Conservation (phyloP, 2,888 invertebrate genomes). For the Panopea generosa region DNA sequence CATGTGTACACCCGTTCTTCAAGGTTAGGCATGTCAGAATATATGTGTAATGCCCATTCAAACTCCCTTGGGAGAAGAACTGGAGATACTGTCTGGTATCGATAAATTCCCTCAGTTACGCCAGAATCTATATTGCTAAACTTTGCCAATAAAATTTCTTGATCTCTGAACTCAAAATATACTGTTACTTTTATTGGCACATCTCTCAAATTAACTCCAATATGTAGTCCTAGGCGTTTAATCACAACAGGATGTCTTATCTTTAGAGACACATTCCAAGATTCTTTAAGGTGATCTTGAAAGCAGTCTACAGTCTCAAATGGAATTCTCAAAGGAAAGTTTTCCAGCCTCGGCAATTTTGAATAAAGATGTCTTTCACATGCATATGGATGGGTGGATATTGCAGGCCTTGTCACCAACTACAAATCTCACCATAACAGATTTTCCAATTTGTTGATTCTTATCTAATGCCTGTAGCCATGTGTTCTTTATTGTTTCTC, state of each 20-base stretch:
- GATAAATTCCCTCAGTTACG: constrained; percentile 18
- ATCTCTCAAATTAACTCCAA: constrained; percentile 22
- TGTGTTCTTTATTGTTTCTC: constrained; percentile 37
- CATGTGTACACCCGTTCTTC: background rate
- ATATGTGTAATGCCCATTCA: constrained; percentile 43
- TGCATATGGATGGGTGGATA: constrained; percentile 30
- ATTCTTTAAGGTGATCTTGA: background rate
- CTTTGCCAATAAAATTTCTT: constrained; percentile 26
- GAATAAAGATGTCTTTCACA: constrained; percentile 17
- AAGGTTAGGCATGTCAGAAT: background rate
- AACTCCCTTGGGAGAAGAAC: constrained; percentile 53
- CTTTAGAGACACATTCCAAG: constrained; percentile 45
- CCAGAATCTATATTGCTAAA: constrained; percentile 36
- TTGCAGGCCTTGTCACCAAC: constrained; percentile 46
- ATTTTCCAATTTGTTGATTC: background rate
- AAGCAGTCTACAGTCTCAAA: background rate
- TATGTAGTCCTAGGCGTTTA: constrained; percentile 40
- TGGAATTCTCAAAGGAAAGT: constrained; percentile 16
- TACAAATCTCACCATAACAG: constrained; percentile 41
- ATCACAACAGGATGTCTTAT: constrained; percentile 46
- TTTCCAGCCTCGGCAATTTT: background rate
- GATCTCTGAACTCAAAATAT: constrained; percentile 42
- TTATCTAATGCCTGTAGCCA: constrained; percentile 26
- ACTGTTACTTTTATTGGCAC: constrained; percentile 27
- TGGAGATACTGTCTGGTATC: constrained; percentile 41